Evolutionary conservation across 2,888 invertebrate genomes (phyloP), one percentile per base, ranked within the genome.

Genomic region (Apodemia hepburni): DNA sequence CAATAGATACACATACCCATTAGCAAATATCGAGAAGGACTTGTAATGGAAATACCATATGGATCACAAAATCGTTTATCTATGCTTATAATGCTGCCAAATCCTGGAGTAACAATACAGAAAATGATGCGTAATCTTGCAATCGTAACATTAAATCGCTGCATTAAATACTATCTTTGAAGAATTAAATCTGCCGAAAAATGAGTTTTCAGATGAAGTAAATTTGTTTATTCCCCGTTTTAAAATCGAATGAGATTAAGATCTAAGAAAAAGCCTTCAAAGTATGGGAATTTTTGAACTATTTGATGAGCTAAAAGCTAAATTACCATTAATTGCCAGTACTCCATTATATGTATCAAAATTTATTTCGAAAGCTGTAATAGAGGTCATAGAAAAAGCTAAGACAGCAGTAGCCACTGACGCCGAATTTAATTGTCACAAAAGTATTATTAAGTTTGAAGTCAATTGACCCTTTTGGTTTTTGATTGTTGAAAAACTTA

Each of bases 361-460:
- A 63, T 80, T 95, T 1, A 84, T 95, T 4, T 96, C 96, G 74
- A 95, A 94, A 75, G 95, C 96, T 2, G 92, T 93, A 71, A 95
- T 96, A 69, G 94, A 95, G 71, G 95, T 96, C 0, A 94, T 94
- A 15, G 96, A 96, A 76, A 93, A 95, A 66, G 96, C 96, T 0
- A 95, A 95, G 0, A 92, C 92, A 0, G 85, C 93, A 0, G 95
- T 93, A 0, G 94, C 93, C 0, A 93, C 95, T 0, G 77, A 77
- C 1, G 82, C 83, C 0, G 87, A 87, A 60, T 87, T 93, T 61
- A 78, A 82, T 5, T 92, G 93, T 70, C 89, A 93, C 63, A 89
- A 92, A 45, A 87, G 92, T 7, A 92, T 92, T 1, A 92, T 94
- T 1, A 87, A 92, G 66, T 94, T 95, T 75, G 86, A 90, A 71